phyloP scores from a whole-genome alignment of 2,113 vertebrate genomes.

The Anoura caudifer region DNA sequence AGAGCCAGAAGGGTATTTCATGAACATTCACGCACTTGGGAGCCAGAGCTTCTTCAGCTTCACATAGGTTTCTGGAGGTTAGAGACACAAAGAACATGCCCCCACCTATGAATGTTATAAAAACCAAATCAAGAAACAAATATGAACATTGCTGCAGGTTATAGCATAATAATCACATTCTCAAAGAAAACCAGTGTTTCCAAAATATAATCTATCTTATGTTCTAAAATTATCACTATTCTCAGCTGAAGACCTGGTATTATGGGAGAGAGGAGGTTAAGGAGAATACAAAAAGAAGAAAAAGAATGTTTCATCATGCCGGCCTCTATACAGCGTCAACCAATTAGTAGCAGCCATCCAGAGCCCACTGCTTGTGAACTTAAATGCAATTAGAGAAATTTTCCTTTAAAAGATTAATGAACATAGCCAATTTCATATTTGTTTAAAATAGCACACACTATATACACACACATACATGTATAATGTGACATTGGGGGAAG shows the following conservation, averaged over 20 bases:
- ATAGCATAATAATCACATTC: neutral
- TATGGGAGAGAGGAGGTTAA: neutral
- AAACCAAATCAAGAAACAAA: constrained; percentile 39
- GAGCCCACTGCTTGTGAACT: neutral
- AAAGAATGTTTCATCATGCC: neutral
- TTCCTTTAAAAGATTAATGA: constrained; percentile 12
- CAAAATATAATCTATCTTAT: neutral
- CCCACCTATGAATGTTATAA: neutral
- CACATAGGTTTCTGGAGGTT: neutral
- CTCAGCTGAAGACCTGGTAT: neutral
- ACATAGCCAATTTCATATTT: neutral
- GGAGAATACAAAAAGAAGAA: neutral
- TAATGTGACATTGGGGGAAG: neutral
- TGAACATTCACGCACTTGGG: neutral
- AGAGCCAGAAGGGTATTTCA: neutral
- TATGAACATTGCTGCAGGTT: neutral
- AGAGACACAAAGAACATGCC: constrained; percentile 48
- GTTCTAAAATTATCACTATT: neutral
- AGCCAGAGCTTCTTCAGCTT: neutral
- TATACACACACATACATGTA: neutral
- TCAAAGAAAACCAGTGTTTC: neutral
- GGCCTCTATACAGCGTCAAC: neutral
- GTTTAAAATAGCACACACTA: constrained; percentile 17
- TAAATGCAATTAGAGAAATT: neutral
- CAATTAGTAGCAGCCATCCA: neutral